phyloP scores from a whole-genome alignment of 2,797 vertebrate genomes.

The Gallirallus australis region DNA sequence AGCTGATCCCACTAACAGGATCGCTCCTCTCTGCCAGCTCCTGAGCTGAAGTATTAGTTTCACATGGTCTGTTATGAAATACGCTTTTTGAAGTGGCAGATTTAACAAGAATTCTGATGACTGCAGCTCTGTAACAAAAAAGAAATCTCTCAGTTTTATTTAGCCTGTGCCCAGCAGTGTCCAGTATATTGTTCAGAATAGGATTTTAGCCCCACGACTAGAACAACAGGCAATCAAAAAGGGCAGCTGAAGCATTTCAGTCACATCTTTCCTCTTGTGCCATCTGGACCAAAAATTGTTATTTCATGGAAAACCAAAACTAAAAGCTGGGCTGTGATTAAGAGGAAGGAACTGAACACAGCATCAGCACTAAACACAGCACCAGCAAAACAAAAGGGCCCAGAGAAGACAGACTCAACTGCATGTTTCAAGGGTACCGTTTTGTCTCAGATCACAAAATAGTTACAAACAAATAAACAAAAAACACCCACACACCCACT shows the following conservation, averaged over 20 bases:
- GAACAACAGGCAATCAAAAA: background rate
- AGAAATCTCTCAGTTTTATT: background rate
- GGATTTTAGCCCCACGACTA: background rate
- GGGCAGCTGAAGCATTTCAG: background rate
- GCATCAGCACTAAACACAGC: background rate
- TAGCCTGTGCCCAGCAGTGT: background rate
- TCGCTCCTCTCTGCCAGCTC: background rate
- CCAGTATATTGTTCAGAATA: background rate
- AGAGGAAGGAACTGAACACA: background rate
- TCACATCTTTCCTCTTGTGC: background rate
- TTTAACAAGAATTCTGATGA: conserved; percentile 21
- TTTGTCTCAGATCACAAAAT: background rate
- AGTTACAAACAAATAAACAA: background rate
- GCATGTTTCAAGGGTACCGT: background rate
- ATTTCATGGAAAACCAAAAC: background rate
- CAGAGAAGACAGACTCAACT: background rate
- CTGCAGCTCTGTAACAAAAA: conserved; percentile 21
- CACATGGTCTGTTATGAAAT: conserved; percentile 25
- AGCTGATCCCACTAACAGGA: background rate
- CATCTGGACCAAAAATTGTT: background rate
- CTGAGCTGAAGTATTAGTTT: conserved; percentile 1
- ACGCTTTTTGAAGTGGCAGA: conserved; percentile 10
- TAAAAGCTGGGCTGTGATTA: background rate
- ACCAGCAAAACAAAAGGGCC: background rate
- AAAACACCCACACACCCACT: accelerated